A percentile compares a stretch with the other conserved stretches of the same genome.
Evolutionary conservation across 2,113 vertebrate species (phyloP).

Genomic region (Stigmatopora nigra): DNA sequence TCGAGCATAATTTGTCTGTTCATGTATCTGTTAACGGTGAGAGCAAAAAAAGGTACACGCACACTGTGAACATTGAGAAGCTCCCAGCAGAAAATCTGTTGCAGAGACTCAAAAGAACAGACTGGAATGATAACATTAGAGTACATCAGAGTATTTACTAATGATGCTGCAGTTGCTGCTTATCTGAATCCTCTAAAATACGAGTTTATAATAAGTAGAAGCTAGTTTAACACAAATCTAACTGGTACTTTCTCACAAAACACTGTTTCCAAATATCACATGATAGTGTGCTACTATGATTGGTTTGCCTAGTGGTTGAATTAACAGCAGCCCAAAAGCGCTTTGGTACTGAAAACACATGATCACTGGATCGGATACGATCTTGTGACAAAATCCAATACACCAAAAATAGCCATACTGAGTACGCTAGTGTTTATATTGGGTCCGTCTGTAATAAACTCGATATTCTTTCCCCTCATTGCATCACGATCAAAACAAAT

Average conservation of each 20-base stretch:
- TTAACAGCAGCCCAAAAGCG: too few relatives aligned
- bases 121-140: background rate
- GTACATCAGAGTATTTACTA: background rate
- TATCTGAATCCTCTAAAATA: background rate
- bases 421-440: too few relatives aligned
- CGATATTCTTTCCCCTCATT: too few relatives aligned
- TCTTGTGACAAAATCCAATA: too few relatives aligned
- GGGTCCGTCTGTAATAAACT: too few relatives aligned
- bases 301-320: too few relatives aligned
- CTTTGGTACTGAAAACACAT: too few relatives aligned
- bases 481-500: too few relatives aligned
- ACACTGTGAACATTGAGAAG: conserved; percentile 7
- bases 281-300: too few relatives aligned
- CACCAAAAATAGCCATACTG: too few relatives aligned
- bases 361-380: too few relatives aligned
- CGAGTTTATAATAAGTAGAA: background rate
- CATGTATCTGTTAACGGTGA: conserved; percentile 29
- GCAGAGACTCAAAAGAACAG: background rate
- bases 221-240: background rate
- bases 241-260: background rate
- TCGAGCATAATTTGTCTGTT: conserved; percentile 54
- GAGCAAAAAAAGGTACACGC: conserved; percentile 8
- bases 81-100: conserved; percentile 15
- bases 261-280: too few relatives aligned
- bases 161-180: background rate